These are phyloP conservation scores for Athripsodes cinereus DNA, from an alignment of 2,888 invertebrate genomes.

Conservation along the genomic window DNA sequence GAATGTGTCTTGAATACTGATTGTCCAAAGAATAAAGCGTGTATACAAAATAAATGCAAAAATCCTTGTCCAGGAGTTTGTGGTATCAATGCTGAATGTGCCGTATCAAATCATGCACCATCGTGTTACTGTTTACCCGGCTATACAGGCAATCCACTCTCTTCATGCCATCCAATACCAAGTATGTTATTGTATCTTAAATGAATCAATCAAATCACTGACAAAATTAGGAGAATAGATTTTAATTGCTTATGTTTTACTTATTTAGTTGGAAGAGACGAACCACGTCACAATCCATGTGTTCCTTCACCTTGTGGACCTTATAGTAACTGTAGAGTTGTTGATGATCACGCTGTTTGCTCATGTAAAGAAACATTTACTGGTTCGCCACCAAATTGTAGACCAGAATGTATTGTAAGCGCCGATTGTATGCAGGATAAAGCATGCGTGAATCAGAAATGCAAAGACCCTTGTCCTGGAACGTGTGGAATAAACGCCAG, in stretches of 20 bases:
- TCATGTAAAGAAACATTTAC: conserved; percentile 72
- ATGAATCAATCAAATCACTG: not conserved
- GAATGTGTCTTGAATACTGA: conserved; percentile 86
- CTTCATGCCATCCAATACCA: conserved; percentile 60
- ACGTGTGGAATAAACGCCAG: conserved; percentile 78
- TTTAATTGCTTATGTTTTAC: conserved; percentile 26
- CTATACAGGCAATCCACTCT: conserved; percentile 72
- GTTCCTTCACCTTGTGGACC: conserved; percentile 70
- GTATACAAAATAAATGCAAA: conserved; percentile 76
- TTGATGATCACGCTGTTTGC: conserved; percentile 71
- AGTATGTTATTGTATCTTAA: conserved; percentile 22
- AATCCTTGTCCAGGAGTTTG: conserved; percentile 81
- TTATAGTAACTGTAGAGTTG: conserved; percentile 69
- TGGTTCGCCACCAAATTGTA: conserved; percentile 71
- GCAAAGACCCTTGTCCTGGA: conserved; percentile 75
- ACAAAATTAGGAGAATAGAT: not conserved
- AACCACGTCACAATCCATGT: conserved; percentile 48
- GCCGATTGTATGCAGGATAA: conserved; percentile 75
- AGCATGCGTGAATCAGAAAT: conserved; percentile 74
- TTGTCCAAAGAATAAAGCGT: conserved; percentile 69
- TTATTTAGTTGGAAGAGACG: conserved; percentile 39
- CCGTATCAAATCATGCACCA: conserved; percentile 76
- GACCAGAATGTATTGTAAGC: conserved; percentile 77
- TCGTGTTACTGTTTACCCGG: conserved; percentile 68
- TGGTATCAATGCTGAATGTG: conserved; percentile 77